These are phyloP conservation scores for Pygocentrus nattereri DNA, from an alignment of 2,797 vertebrate genomes.

Conservation along the genomic window DNA sequence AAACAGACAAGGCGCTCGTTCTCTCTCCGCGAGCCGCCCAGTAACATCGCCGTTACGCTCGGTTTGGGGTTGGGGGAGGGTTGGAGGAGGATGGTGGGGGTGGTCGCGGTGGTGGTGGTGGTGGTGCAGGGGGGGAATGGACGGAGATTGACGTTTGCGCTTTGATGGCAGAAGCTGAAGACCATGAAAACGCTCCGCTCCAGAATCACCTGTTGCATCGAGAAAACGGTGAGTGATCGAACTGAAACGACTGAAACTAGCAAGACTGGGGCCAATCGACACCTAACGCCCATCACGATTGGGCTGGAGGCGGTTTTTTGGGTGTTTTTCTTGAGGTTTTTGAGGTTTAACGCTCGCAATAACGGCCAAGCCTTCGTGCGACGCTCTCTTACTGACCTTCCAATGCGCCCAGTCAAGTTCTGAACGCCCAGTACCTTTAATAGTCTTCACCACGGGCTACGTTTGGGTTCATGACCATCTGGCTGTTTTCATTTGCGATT, in stretches of 20 bases:
- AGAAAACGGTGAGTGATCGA: conserved; percentile 37
- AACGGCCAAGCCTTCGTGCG: neutral
- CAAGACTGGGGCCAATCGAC: neutral
- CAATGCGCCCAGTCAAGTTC: neutral
- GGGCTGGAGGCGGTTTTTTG: neutral
- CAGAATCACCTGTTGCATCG: conserved; percentile 60
- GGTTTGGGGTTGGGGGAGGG: conserved; percentile 41
- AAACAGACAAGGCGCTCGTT: conserved; percentile 57
- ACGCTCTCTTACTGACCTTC: neutral
- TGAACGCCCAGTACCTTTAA: neutral
- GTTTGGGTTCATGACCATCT: neutral
- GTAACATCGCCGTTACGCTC: conserved; percentile 48
- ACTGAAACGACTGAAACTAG: neutral
- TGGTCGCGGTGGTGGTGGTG: too few relatives aligned
- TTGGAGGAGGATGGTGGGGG: neutral
- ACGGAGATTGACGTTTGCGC: conserved; percentile 46
- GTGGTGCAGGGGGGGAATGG: neutral
- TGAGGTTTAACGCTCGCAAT: too few relatives aligned
- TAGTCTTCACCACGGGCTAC: neutral
- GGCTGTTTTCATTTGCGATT: neutral
- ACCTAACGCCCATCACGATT: neutral
- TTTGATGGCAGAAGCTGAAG: conserved; percentile 44
- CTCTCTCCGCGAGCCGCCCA: conserved; percentile 54
- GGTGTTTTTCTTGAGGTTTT: too few relatives aligned
- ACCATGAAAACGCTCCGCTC: conserved; percentile 12